These are phyloP conservation scores for Epinephelus awoara DNA, from an alignment of 2,797 vertebrate genomes.

Conservation along the genomic window DNA sequence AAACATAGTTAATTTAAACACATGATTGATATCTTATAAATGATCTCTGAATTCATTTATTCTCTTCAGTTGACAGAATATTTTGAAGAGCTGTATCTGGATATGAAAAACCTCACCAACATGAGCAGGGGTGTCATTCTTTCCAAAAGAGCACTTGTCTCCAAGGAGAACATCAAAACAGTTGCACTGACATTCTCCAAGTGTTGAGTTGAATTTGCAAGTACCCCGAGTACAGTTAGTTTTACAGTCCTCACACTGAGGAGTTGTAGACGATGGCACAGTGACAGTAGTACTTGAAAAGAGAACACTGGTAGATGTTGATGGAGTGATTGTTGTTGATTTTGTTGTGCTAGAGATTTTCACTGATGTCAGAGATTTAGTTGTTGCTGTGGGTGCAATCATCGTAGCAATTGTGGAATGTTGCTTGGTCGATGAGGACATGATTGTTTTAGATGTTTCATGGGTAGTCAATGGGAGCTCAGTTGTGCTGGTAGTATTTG, in stretches of 20 bases:
- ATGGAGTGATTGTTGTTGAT: too few species aligned
- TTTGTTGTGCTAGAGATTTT: not conserved
- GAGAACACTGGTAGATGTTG: fast-evolving
- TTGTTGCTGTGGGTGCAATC: not conserved
- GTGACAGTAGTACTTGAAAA: fast-evolving
- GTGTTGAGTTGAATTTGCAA: too few species aligned
- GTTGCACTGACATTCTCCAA: not conserved
- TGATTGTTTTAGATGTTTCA: not conserved
- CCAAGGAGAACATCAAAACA: slow-evolving; percentile 62
- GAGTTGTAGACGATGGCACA: too few species aligned
- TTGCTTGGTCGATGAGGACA: not conserved
- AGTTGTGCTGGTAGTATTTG: not conserved
- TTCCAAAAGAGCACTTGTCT: slow-evolving; percentile 46
- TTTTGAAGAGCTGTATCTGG: not conserved
- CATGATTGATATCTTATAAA: fast-evolving
- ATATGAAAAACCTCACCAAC: slow-evolving; percentile 64
- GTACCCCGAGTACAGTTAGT: too few species aligned
- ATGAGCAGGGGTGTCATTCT: slow-evolving; percentile 12
- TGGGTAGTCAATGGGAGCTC: not conserved
- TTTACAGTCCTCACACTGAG: too few species aligned
- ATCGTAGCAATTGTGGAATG: not conserved
- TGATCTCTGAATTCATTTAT: not conserved
- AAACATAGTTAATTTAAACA: not conserved
- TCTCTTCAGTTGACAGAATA: not conserved
- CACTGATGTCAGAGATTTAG: not conserved